phyloP scores from a whole-genome alignment of 2,113 vertebrate species.

The Grammomys surdaster region DNA sequence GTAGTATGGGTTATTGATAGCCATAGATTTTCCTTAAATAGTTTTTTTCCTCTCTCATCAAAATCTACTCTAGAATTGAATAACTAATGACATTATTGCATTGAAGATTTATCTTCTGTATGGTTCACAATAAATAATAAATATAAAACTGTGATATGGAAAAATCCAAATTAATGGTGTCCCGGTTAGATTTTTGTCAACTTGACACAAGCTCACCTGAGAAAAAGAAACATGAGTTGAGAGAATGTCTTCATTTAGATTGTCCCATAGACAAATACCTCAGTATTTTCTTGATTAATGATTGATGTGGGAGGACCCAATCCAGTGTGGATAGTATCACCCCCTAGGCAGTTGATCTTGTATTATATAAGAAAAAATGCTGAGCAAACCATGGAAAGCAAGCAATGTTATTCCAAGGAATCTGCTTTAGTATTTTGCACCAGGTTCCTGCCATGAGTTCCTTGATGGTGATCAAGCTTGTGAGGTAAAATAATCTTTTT shows the following conservation, averaged over 20 bases:
- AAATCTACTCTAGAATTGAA: slow-evolving; percentile 17
- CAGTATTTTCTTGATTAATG: neutral
- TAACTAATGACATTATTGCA: slow-evolving; percentile 23
- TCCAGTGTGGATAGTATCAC: neutral
- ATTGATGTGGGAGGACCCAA: neutral
- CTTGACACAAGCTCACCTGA: neutral
- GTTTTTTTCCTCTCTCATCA: neutral
- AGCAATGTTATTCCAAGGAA: neutral
- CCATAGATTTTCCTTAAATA: neutral
- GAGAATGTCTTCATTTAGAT: neutral
- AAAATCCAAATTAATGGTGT: neutral
- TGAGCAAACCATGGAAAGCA: neutral
- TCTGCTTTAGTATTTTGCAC: neutral
- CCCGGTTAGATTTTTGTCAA: neutral
- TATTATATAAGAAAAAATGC: neutral
- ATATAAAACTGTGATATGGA: neutral
- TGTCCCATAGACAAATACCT: neutral
- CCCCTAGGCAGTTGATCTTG: neutral
- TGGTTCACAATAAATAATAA: neutral
- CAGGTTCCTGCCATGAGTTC: neutral
- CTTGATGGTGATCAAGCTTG: neutral
- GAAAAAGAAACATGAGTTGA: neutral
- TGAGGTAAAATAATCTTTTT: neutral
- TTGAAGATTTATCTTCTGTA: neutral
- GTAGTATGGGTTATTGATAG: neutral